Evolutionary conservation across 2,888 invertebrate genomes (phyloP).

Genomic region (Dolomedes plantarius): DNA sequence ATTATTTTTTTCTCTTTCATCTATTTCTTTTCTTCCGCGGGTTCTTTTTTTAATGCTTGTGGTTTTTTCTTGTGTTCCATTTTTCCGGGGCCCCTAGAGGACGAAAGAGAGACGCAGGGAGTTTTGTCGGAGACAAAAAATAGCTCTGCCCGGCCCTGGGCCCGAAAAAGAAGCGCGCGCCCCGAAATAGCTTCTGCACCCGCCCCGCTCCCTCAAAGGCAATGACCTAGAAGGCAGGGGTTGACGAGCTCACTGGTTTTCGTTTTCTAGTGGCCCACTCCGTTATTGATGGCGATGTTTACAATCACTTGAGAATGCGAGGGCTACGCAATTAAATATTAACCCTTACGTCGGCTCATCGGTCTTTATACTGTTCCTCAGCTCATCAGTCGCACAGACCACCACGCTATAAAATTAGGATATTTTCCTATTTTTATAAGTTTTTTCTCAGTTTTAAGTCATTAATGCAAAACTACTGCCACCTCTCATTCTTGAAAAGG

Average conservation of each 20-base stretch:
- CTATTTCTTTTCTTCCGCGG: slow-evolving; percentile 1
- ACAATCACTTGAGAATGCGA: too few species aligned
- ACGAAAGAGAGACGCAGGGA: slow-evolving; percentile 38
- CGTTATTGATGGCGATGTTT: not conserved
- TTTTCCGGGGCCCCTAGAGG: slow-evolving; percentile 52
- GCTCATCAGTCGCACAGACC: too few species aligned
- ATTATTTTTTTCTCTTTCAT: slow-evolving; percentile 9
- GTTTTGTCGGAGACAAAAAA: slow-evolving; percentile 56
- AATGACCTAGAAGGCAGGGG: slow-evolving; percentile 63
- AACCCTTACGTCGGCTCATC: too few species aligned
- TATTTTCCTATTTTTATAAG: too few species aligned
- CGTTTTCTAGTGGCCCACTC: slow-evolving; percentile 34
- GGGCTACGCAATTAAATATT: too few species aligned
- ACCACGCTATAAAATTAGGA: too few species aligned
- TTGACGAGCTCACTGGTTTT: slow-evolving; percentile 51
- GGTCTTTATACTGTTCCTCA: too few species aligned
- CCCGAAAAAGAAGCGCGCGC: slow-evolving; percentile 43
- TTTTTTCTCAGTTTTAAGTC: too few species aligned
- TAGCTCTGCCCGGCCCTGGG: slow-evolving; percentile 40
- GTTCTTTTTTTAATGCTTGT: slow-evolving; percentile 28
- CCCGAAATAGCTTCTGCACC: slow-evolving; percentile 34
- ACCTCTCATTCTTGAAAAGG: too few species aligned
- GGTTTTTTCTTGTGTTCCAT: slow-evolving; percentile 44
- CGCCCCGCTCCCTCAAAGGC: slow-evolving; percentile 57
- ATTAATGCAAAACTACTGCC: too few species aligned